These are phyloP conservation scores for Tichodroma muraria DNA, from an alignment of 2,113 vertebrate species.

Conservation along the genomic window DNA sequence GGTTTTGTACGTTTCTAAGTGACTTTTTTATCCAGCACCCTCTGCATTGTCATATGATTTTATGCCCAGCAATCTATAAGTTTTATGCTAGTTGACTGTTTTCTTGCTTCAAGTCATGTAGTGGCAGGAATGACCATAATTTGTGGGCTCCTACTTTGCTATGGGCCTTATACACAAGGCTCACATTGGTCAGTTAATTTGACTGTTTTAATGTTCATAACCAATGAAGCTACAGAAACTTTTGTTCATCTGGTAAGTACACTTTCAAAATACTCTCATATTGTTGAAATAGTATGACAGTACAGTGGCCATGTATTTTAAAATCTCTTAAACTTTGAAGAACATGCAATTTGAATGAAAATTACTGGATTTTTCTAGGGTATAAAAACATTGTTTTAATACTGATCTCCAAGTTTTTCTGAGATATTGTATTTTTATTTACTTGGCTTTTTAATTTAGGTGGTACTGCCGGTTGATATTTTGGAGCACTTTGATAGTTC, in stretches of 20 bases:
- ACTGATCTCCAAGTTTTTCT: neutral
- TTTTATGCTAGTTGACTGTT: neutral
- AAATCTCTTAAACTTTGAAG: neutral
- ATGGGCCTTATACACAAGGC: neutral
- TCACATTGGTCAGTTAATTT: neutral
- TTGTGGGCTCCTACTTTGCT: neutral
- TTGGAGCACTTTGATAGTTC: neutral
- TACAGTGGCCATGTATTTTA: neutral
- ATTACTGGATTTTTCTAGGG: neutral
- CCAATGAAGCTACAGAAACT: neutral
- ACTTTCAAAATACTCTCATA: neutral
- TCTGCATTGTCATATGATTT: neutral
- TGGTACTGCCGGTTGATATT: neutral
- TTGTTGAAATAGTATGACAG: neutral
- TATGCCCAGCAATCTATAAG: neutral
- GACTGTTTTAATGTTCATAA: neutral
- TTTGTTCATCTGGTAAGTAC: neutral
- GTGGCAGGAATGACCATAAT: neutral
- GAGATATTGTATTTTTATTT: neutral
- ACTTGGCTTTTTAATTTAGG: neutral
- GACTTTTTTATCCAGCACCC: neutral
- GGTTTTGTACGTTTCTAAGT: neutral
- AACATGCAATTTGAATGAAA: neutral
- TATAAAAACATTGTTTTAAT: neutral
- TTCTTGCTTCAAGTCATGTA: neutral